phyloP scores from a whole-genome alignment of 1,140 invertebrate genomes.

The Pristionchus pacificus region DNA sequence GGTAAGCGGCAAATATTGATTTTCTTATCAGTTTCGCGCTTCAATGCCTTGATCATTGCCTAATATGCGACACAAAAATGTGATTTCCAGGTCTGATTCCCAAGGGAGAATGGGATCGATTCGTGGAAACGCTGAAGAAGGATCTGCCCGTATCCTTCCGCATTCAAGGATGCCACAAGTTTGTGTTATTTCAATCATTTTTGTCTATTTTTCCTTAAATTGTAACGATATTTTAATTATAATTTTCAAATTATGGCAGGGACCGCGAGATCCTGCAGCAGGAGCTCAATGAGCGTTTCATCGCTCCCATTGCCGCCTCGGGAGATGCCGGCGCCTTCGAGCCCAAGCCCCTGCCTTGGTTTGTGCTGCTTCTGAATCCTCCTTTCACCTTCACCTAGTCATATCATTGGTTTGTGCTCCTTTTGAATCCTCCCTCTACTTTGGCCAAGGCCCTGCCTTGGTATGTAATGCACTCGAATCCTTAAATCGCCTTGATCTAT shows the following conservation, averaged over 20 bases:
- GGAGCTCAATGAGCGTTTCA: slow-evolving; percentile 32
- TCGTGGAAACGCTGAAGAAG: slow-evolving; percentile 20
- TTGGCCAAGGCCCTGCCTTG: background rate
- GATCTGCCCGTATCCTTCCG: slow-evolving; percentile 36
- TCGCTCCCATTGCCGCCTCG: slow-evolving; percentile 24
- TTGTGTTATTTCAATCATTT: slow-evolving; percentile 4
- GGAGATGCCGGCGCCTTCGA: slow-evolving; percentile 23
- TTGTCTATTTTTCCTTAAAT: no score
- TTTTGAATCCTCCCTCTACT: background rate
- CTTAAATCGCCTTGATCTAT: no score
- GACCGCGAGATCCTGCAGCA: slow-evolving; percentile 32
- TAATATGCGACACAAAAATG: background rate
- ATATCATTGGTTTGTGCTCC: no score
- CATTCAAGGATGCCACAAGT: slow-evolving; percentile 37
- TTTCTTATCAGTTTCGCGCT: background rate
- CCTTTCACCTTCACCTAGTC: no score
- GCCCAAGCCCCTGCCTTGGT: slow-evolving; percentile 34
- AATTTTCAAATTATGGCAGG: slow-evolving; percentile 12
- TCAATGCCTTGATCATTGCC: background rate
- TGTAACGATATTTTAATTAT: no score
- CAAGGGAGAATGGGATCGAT: slow-evolving; percentile 29
- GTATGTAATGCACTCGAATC: background rate
- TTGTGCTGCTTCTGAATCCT: background rate
- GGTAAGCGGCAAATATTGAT: slow-evolving; percentile 6
- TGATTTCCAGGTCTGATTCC: slow-evolving; percentile 17